phyloP scores from a whole-genome alignment of 2,888 invertebrate species.

The Agrotis clavis region DNA sequence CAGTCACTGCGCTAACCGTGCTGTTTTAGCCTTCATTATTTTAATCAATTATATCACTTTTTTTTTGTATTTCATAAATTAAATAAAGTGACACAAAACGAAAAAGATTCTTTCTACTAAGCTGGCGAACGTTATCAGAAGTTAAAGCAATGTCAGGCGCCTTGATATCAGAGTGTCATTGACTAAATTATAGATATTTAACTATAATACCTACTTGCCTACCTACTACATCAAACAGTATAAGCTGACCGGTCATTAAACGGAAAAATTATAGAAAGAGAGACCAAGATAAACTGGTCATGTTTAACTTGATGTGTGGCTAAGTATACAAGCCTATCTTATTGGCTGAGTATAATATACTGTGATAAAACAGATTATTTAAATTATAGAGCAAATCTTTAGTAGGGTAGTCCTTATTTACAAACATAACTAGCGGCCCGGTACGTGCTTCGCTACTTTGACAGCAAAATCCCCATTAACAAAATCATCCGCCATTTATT shows the following conservation, averaged over 20 bases:
- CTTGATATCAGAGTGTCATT: constrained; percentile 40
- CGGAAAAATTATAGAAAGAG: no score
- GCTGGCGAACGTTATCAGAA: constrained; percentile 52
- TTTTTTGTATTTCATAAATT: constrained; percentile 7
- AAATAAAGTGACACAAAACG: constrained; percentile 35
- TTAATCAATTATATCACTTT: constrained; percentile 19
- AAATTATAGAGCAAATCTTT: background rate
- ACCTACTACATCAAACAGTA: no score
- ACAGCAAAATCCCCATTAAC: no score
- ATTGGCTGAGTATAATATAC: constrained; percentile 9
- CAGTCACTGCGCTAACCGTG: no score
- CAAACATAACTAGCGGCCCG: no score
- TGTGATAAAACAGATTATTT: background rate
- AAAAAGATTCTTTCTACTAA: constrained; percentile 25
- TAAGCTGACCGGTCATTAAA: no score
- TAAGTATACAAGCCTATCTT: background rate
- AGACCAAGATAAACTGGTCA: no score
- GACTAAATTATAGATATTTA: constrained; percentile 30
- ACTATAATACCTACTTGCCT: background rate
- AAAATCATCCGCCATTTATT: no score
- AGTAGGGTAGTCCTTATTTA: no score
- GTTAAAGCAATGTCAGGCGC: constrained; percentile 62
- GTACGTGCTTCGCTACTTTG: no score
- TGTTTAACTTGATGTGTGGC: no score
- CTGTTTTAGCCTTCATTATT: background rate